Base-by-base conservation (phyloP, 2,113 vertebrate genomes). In the Sphaerodactylus townsendi region DNA sequence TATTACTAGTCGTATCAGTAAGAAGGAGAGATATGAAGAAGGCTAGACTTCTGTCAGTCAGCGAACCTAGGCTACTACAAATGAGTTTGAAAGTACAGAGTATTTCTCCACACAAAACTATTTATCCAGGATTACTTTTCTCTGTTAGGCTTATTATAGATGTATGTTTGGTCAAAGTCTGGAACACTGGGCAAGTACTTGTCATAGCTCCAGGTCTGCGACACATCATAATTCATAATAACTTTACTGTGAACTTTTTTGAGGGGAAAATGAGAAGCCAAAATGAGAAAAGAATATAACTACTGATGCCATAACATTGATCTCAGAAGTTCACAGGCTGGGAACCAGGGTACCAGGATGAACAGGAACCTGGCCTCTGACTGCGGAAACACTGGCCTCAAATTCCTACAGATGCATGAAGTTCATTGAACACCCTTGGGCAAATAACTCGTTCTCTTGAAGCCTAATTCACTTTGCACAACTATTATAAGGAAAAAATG, bases 151-250 rank as follows among this genome's bases (percentile, higher is more conserved):
- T 46, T 78, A 78, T 85, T 80, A 30, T 9, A 68, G n/a, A 71
- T 64, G 9, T 14, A 73, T 10, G 41, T 0, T 0, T 28, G 0
- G 59, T 19, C 53, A 76, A 30, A 68, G 0, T 68, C 7, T 68
- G 6, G 30, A 2, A 79, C 50, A 14, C 19, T 2, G 44, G 48
- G 2, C 65, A 74, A 81, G 64, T 1, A 35, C 10, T 41, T 28
- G 70, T 19, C 1, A 2, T 21, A n/a, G 41, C 1, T 77, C 19
- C 28, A 15, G 41, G 28, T 13, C 33, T 64, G 50, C 28, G 23
- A 82, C 28, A 44, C 19, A 35, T 68, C n/a, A 33, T 37, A 35
- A 71, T 71, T 59, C 10, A 14, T 3, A 72, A 9, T 72, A 72
- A 53, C 71, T 72, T 33, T 81, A 33, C 15, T 44, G 13, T 10